Evolutionary conservation across 2,888 invertebrate genomes (phyloP).

Genomic region (Amphipoea oculea): DNA sequence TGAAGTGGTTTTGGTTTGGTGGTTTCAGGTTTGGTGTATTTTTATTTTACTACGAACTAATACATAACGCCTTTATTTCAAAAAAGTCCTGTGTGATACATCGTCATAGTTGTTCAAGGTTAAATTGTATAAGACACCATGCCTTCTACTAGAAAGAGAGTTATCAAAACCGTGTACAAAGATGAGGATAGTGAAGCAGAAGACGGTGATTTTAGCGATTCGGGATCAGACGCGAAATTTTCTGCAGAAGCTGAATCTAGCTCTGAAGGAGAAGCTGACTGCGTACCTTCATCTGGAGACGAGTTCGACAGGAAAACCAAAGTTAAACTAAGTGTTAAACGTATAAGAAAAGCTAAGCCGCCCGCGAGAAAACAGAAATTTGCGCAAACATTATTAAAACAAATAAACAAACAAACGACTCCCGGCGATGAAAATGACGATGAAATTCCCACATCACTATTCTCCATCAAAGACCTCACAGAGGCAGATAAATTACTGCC

Average conservation of each 20-base stretch:
- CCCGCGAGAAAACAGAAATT: constrained; percentile 72
- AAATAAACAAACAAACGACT: constrained; percentile 76
- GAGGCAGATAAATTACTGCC: constrained; percentile 87
- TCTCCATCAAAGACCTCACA: constrained; percentile 85
- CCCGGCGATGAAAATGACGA: constrained; percentile 67
- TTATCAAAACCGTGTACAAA: constrained; percentile 85
- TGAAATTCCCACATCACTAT: constrained; percentile 65
- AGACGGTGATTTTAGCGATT: constrained; percentile 86
- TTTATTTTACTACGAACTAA: not conserved
- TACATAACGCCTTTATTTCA: constrained; percentile 15
- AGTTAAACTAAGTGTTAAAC: constrained; percentile 45
- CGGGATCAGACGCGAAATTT: constrained; percentile 88
- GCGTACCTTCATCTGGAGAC: constrained; percentile 77
- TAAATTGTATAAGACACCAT: constrained; percentile 63
- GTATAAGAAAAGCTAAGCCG: constrained; percentile 52
- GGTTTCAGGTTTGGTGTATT: not conserved
- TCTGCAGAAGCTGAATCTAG: constrained; percentile 77
- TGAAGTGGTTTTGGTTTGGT: not conserved
- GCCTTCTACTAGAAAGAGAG: constrained; percentile 85
- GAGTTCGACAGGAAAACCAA: constrained; percentile 74
- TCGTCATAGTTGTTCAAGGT: constrained; percentile 22
- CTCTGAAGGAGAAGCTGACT: constrained; percentile 77
- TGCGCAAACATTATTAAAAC: constrained; percentile 76
- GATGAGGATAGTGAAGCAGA: constrained; percentile 82
- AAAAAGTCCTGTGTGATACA: constrained; percentile 12